A percentile compares a stretch with the other conserved stretches of the same genome.
Conservation (phyloP, 2,113 vertebrate species). For the Trichechus manatus region DNA sequence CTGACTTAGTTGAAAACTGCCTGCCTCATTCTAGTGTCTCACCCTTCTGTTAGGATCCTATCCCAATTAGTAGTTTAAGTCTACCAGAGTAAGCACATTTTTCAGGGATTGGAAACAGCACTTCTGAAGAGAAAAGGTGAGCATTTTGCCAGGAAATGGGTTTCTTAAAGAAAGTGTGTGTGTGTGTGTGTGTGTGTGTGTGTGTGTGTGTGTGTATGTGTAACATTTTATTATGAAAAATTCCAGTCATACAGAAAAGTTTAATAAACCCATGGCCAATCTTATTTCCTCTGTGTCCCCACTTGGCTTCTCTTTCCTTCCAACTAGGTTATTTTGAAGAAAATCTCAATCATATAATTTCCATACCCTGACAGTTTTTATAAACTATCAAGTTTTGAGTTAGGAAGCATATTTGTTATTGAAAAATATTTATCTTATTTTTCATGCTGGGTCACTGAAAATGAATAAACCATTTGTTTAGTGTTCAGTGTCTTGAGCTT, state of each 20-base stretch:
- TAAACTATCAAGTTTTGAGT: conserved; percentile 54
- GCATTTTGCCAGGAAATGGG: conserved; percentile 56
- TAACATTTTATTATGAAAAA: neutral
- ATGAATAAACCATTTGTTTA: conserved; percentile 21
- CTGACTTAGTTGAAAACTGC: conserved; percentile 51
- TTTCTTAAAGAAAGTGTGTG: conserved; percentile 13
- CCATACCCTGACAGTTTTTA: neutral
- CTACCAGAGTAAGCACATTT: conserved; percentile 5
- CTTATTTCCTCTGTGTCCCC: conserved; percentile 3
- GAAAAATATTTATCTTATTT: conserved; percentile 45
- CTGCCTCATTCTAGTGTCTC: neutral
- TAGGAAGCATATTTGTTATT: conserved; percentile 23
- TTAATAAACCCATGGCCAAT: neutral
- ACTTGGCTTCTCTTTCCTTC: neutral
- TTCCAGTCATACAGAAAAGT: neutral
- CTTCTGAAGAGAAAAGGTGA: conserved; percentile 56
- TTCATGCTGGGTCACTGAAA: neutral
- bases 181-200: neutral
- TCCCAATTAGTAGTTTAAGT: conserved; percentile 41
- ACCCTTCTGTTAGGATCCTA: neutral
- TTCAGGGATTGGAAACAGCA: conserved; percentile 54
- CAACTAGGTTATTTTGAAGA: conserved; percentile 54
- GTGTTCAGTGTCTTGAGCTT: conserved; percentile 23
- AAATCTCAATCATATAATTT: conserved; percentile 27
- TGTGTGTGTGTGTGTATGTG: neutral